Percentiles rank a stretch among this genome's conserved stretches.
These are phyloP conservation scores for Pachycephala philippinensis DNA, from an alignment of 2,113 vertebrate genomes.

Conservation along the genomic window DNA sequence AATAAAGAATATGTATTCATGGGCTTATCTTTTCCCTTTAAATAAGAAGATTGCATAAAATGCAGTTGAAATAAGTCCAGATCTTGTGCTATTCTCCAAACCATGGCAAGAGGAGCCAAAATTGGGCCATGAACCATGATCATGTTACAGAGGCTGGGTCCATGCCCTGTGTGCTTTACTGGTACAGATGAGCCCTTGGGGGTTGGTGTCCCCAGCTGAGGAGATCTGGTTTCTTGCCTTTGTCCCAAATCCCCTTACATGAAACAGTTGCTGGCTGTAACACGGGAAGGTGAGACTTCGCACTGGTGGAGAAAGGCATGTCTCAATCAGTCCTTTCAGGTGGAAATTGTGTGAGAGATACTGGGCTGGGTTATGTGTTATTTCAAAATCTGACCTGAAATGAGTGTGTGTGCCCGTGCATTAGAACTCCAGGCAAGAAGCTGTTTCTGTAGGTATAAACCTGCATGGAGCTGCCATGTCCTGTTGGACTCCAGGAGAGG, in stretches of 20 bases:
- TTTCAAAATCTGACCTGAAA: background rate
- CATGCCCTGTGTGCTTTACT: background rate
- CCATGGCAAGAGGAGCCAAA: background rate
- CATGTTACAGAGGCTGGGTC: background rate
- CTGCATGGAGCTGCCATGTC: background rate
- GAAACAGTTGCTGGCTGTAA: background rate
- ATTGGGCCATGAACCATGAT: background rate
- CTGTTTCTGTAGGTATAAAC: background rate
- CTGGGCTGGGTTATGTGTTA: background rate
- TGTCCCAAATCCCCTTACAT: accelerated
- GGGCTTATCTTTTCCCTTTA: background rate
- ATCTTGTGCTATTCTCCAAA: background rate
- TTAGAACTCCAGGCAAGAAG: background rate
- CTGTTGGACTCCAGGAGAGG: background rate
- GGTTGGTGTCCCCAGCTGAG: background rate
- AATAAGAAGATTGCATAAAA: background rate
- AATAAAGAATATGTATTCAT: background rate
- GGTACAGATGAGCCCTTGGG: background rate
- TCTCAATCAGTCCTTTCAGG: background rate
- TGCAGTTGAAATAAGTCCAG: background rate
- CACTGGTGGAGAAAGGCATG: background rate
- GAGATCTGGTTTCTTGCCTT: background rate
- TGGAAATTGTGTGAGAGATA: background rate
- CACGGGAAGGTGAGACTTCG: background rate
- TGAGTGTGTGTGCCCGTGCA: background rate